Evolutionary conservation across 2,888 invertebrate genomes (phyloP).

Genomic region (Phyto melanocephala): DNA sequence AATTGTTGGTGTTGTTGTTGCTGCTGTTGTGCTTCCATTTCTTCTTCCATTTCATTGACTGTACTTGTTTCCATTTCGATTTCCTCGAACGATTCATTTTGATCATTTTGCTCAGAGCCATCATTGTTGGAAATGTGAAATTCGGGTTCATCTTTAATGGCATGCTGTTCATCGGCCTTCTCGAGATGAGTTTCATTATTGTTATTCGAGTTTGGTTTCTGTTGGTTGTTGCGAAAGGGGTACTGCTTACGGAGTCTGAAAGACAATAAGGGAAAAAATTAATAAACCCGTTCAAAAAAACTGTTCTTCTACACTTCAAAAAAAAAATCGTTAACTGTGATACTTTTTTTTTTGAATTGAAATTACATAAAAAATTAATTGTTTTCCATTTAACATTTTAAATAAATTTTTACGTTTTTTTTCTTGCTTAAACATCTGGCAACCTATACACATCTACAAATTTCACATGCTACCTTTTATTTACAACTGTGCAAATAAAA

Average conservation of each 20-base stretch:
- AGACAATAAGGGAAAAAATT: neutral
- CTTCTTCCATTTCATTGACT: slow-evolving; percentile 67
- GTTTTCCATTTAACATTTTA: too few species aligned
- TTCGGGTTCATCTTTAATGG: slow-evolving; percentile 75
- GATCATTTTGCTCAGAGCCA: slow-evolving; percentile 72
- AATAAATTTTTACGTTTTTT: too few species aligned
- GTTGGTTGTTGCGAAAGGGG: slow-evolving; percentile 70
- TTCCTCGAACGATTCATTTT: slow-evolving; percentile 74
- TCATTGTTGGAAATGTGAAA: slow-evolving; percentile 72
- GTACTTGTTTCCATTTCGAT: slow-evolving; percentile 74
- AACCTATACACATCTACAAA: neutral
- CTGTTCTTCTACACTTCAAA: too few species aligned
- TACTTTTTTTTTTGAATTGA: too few species aligned
- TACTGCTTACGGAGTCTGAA: slow-evolving; percentile 77
- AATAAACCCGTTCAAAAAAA: too few species aligned
- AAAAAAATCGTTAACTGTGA: too few species aligned
- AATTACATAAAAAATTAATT: too few species aligned
- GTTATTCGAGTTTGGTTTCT: slow-evolving; percentile 56
- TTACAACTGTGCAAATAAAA: slow-evolving; percentile 7
- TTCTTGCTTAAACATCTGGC: neutral
- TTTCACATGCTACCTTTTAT: neutral
- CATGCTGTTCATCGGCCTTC: slow-evolving; percentile 63
- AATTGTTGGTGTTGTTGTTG: slow-evolving; percentile 67
- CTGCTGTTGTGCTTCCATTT: slow-evolving; percentile 65
- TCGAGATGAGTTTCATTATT: slow-evolving; percentile 45